These are phyloP conservation scores for Eclectus roratus DNA, from an alignment of 2,113 vertebrate species.

Conservation along the genomic window DNA sequence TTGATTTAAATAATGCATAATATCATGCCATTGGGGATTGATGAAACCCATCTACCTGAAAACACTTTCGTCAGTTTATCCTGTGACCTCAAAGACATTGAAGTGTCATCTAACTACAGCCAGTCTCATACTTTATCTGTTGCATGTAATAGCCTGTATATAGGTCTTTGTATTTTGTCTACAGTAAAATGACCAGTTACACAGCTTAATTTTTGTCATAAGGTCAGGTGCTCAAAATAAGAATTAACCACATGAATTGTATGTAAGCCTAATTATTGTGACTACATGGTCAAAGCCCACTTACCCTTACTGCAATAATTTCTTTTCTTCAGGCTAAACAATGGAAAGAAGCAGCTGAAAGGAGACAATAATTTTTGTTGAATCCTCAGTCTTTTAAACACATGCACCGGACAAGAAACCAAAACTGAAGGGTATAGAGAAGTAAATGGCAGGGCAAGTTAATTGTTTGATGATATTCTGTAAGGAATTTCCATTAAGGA, in stretches of 20 bases:
- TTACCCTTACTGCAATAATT: neutral
- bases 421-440: neutral
- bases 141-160: neutral
- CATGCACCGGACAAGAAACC: neutral
- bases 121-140: neutral
- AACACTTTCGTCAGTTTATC: neutral
- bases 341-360: neutral
- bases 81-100: neutral
- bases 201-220: neutral
- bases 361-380: neutral
- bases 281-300: neutral
- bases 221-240: neutral
- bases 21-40: neutral
- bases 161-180: neutral
- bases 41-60: neutral
- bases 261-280: rapidly evolving
- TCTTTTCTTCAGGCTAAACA: neutral
- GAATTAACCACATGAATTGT: rapidly evolving
- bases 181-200: neutral
- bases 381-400: neutral
- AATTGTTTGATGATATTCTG: neutral
- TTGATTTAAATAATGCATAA: neutral
- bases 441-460: neutral
- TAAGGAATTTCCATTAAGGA: neutral
- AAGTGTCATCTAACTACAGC: neutral